These are phyloP conservation scores for Erebia epiphron DNA, from an alignment of 2,888 invertebrate genomes.

Conservation along the genomic window DNA sequence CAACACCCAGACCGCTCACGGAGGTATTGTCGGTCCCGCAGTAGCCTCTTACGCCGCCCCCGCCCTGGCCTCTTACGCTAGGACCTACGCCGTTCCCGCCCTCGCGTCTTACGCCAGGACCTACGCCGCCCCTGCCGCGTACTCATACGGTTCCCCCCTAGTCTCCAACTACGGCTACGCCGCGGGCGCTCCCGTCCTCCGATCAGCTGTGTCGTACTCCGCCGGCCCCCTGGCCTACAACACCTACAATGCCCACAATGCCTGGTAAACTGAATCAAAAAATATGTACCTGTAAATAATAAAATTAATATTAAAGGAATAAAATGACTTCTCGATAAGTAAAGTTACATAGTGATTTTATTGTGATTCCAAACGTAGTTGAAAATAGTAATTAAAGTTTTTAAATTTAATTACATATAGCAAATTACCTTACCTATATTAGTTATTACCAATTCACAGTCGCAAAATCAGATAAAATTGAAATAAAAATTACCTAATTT, in stretches of 20 bases:
- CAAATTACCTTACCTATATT: no score
- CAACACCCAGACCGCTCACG: slow-evolving; percentile 48
- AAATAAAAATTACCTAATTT: no score
- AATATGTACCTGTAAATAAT: slow-evolving; percentile 33
- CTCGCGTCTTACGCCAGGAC: slow-evolving; percentile 48
- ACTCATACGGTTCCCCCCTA: slow-evolving; percentile 33
- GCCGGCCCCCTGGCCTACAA: slow-evolving; percentile 75
- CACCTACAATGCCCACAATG: slow-evolving; percentile 85
- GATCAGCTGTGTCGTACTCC: slow-evolving; percentile 77
- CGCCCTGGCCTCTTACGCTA: slow-evolving; percentile 45
- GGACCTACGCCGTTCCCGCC: slow-evolving; percentile 67
- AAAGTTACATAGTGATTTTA: slow-evolving; percentile 17
- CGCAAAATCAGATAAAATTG: no score
- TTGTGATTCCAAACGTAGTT: not conserved
- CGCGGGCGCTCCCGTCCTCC: slow-evolving; percentile 61
- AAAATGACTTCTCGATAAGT: slow-evolving; percentile 29
- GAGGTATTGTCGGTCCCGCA: slow-evolving; percentile 52
- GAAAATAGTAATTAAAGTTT: not conserved
- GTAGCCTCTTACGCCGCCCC: slow-evolving; percentile 54
- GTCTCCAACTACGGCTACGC: slow-evolving; percentile 39
- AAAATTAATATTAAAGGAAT: slow-evolving; percentile 26
- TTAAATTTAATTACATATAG: no score
- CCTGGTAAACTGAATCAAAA: slow-evolving; percentile 78
- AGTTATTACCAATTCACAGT: no score
- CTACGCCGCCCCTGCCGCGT: slow-evolving; percentile 48